Evolutionary conservation across 2,888 invertebrate species (phyloP).

Genomic region (Cybosia mesomella): DNA sequence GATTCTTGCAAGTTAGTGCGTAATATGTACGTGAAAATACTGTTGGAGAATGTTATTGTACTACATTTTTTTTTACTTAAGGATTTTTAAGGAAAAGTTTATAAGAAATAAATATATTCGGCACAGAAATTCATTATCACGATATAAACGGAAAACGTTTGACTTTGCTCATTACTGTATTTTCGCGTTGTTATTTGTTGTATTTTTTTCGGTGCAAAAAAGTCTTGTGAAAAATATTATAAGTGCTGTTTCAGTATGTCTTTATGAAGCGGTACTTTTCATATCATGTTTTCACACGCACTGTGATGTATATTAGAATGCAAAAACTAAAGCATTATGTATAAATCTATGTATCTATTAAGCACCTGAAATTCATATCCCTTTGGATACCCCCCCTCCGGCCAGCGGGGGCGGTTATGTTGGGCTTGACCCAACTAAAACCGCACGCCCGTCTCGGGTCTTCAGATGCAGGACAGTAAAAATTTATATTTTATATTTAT

Average conservation of each 20-base stretch:
- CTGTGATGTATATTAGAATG: too few species aligned
- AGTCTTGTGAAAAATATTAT: not conserved
- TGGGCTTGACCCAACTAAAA: too few species aligned
- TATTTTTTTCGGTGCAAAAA: not conserved
- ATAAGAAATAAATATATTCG: not conserved
- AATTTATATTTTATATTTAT: too few species aligned
- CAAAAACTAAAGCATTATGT: too few species aligned
- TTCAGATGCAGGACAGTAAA: too few species aligned
- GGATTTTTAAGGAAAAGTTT: not conserved
- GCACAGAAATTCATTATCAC: not conserved
- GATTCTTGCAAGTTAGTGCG: slow-evolving; percentile 60
- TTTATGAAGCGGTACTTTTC: not conserved
- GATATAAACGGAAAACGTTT: not conserved
- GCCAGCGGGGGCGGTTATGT: too few species aligned
- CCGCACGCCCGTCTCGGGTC: too few species aligned
- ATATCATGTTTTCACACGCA: not conserved
- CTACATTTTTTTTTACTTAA: not conserved
- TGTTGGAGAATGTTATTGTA: not conserved
- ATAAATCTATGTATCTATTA: not conserved
- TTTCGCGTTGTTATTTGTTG: not conserved
- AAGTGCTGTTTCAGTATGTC: not conserved
- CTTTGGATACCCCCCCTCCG: too few species aligned
- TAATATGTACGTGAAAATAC: slow-evolving; percentile 21
- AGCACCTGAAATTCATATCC: too few species aligned
- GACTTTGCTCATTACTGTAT: not conserved